Evolutionary conservation across 2,113 vertebrate genomes (phyloP), one percentile per base, ranked within the genome.

Genomic region (Seriola quinqueradiata): DNA sequence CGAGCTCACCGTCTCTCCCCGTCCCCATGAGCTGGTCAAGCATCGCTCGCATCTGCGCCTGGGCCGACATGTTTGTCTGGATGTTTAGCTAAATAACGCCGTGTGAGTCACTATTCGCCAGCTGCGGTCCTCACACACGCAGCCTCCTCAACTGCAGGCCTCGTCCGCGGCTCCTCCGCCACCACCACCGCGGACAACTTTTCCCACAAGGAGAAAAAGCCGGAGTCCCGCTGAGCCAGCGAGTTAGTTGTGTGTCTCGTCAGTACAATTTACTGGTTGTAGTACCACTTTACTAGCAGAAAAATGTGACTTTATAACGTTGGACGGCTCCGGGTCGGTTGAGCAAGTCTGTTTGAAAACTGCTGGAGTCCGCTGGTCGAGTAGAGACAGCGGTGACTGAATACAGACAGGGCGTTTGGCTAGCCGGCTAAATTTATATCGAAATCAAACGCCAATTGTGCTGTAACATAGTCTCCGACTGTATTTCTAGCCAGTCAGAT

Each of bases 21-120:
- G 98, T 99, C 87, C 98, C 98, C 98, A 99, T 99, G 70, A 99
- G 95, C 96, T 99, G 97, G 95, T 99, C 98, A 94, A 99, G 96
- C 98, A 99, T 98, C 71, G 98, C 97, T 92, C 98, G 94, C 98
- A 99, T 99, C 94, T 99, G 98, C 81, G 98, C 98, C 93, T 99
- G 98, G 92, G 98, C 98, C 96, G 98, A 99, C 98, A 99, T 99
- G 85, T 94, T 92, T 57, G 23, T 40, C 44, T 75, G 42, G 8
- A 19, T 61, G 42, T 70, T 52, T 4, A 50, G 78, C 42, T 46
- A 69, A 58, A 63, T 73, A 71, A 21, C 65, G 76, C 17, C n/a
- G 71, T 61, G 75, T 61, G 75, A 79, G 67, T 82, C 69, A 60
- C 68, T 87, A 83, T 85, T 85, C 77, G 84, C 73, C 84, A 73